A percentile compares a stretch with the other conserved stretches of the same genome.
Evolutionary conservation across 1,140 invertebrate species (phyloP).

Genomic region (Eriocheir sinensis): DNA sequence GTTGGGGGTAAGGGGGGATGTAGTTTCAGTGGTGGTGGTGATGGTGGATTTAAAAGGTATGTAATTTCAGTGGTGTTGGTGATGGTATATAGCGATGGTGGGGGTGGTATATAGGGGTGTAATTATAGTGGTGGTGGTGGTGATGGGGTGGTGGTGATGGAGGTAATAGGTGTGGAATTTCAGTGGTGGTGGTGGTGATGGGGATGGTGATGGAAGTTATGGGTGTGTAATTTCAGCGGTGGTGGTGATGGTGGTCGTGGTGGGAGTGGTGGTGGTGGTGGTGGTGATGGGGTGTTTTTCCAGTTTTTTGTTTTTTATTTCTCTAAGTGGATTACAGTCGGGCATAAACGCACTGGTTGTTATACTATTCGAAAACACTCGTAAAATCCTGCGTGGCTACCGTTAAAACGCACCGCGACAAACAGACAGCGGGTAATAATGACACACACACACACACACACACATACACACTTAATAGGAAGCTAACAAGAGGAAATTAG

Average conservation of each 20-base stretch:
- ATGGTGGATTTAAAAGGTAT: background rate
- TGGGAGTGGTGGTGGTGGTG: background rate
- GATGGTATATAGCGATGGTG: background rate
- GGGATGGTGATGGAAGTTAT: background rate
- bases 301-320: background rate
- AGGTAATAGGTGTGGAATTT: no score
- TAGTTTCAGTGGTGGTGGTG: background rate
- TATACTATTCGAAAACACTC: background rate
- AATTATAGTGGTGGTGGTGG: background rate
- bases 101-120: background rate
- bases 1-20: background rate
- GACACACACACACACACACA: no score
- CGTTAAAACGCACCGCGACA: no score
- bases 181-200: background rate
- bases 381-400: background rate
- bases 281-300: background rate
- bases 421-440: no score
- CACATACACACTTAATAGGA: background rate
- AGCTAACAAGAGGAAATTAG: no score
- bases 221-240: no score
- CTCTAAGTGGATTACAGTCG: background rate
- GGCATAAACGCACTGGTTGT: background rate
- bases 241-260: background rate
- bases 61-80: background rate
- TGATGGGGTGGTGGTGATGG: background rate